Evolutionary conservation across 2,113 vertebrate species (phyloP).

Genomic region (Cnemophilus loriae): DNA sequence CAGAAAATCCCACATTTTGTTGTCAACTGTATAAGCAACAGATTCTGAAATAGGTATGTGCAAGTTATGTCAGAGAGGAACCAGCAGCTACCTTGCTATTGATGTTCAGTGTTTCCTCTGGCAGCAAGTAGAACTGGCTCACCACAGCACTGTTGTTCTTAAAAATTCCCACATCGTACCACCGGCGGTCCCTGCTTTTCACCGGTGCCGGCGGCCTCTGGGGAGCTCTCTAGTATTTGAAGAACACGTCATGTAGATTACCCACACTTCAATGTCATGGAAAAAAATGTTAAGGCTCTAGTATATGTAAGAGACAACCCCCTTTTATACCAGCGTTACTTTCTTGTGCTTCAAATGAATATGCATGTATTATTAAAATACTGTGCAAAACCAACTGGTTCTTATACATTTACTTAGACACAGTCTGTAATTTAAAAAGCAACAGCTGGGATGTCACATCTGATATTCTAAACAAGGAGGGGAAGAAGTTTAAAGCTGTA

Average conservation of each 20-base stretch:
- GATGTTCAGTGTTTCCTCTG: conserved; percentile 70
- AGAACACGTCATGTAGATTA: conserved; percentile 37
- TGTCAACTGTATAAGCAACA: neutral
- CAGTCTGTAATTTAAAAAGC: neutral
- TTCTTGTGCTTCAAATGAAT: neutral
- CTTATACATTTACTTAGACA: neutral
- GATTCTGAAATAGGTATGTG: accelerated
- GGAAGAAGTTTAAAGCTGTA: neutral
- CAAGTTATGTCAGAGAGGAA: neutral
- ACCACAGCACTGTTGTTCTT: conserved; percentile 87
- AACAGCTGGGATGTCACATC: neutral
- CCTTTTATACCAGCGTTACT: neutral
- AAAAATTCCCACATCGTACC: conserved; percentile 94
- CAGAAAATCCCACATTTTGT: neutral
- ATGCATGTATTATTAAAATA: neutral
- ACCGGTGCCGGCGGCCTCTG: conserved; percentile 5
- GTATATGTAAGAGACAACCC: neutral
- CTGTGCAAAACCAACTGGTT: neutral
- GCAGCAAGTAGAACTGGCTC: conserved; percentile 86
- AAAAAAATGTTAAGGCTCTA: neutral
- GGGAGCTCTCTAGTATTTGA: conserved; percentile 69
- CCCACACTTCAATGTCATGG: neutral
- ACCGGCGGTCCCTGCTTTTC: conserved; percentile 73
- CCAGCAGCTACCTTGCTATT: conserved; percentile 69
- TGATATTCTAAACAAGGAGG: neutral